These are phyloP conservation scores for rabbit (Oryctolagus cuniculus) DNA, from an alignment of 2,113 vertebrate genomes.

Conservation along the genomic window mOryCun1.1 NC_091450.1:17254501-17255000, in stretches of 20 bases:
- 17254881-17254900: background rate
- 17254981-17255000: background rate
- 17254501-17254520: background rate
- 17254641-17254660: background rate
- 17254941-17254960: background rate
- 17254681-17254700: background rate
- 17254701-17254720: background rate
- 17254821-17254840: background rate
- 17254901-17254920: too few relatives aligned
- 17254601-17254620: background rate
- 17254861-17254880: background rate
- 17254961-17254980: background rate
- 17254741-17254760: background rate
- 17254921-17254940: too few relatives aligned
- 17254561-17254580: background rate
- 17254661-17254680: background rate
- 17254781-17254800: background rate
- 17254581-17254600: background rate
- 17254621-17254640: background rate
- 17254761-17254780: background rate
- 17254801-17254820: background rate
- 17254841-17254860: background rate
- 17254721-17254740: background rate
- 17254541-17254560: background rate
- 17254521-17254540: fast-evolving